phyloP scores from a whole-genome alignment of 1,140 invertebrate genomes.

The Pseudomyrmex flavicornis region DNA sequence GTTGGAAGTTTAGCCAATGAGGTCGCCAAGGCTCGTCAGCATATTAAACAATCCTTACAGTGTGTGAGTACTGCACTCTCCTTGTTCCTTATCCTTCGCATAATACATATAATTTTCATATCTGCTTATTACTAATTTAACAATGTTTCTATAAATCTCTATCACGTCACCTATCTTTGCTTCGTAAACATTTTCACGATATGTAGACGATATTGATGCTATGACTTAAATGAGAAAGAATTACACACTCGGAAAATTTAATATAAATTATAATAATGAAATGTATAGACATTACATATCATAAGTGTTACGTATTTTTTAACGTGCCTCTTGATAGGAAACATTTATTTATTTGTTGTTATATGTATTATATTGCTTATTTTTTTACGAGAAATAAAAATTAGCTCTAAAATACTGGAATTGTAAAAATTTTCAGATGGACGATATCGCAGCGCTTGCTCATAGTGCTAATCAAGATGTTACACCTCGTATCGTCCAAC shows the following conservation, averaged over 20 bases:
- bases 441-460: conserved; percentile 75
- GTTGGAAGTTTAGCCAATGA: conserved; percentile 85
- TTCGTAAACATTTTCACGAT: conserved; percentile 26
- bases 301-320: background rate
- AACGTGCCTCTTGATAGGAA: background rate
- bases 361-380: background rate
- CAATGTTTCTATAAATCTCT: conserved; percentile 35
- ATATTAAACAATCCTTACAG: conserved; percentile 86
- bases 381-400: no score
- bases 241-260: background rate
- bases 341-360: background rate
- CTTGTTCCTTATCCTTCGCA: conserved; percentile 67
- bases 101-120: conserved; percentile 55
- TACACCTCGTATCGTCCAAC: conserved; percentile 71
- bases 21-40: conserved; percentile 86
- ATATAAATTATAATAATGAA: background rate
- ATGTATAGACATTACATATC: no score
- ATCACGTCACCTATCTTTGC: conserved; percentile 26
- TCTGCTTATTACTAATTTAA: conserved; percentile 69
- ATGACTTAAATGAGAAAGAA: background rate
- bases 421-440: conserved; percentile 77
- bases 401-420: no score
- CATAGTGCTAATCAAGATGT: conserved; percentile 70
- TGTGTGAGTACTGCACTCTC: conserved; percentile 85
- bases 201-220: conserved; percentile 11